Base-by-base conservation (phyloP, 2,113 vertebrate genomes). In the Gobiocypris rarus region DNA sequence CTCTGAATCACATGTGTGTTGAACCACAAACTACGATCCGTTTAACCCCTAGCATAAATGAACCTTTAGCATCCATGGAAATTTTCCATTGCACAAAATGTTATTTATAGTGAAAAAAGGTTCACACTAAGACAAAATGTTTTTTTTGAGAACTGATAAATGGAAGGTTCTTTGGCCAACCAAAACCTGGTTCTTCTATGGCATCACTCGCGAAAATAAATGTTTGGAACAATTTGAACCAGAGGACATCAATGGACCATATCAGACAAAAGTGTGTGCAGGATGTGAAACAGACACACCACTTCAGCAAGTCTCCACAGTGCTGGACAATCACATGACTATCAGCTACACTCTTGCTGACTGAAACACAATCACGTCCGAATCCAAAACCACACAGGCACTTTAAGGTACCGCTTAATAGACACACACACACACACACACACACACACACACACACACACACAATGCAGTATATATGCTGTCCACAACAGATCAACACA, bases 221-320 rank as follows among this genome's bases (percentile, higher is more conserved):
- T 17, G 19, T 54, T 54, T 54, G 52, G 52, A 54, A 19, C 52
- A 22, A 54, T 54, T 22, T 54, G 38, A 61, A 45, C 58, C 56
- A 58, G 15, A 77, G 61, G 34, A 10, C 61, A 67, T 69, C 58
- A 22, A 59, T 22, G 9, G 28, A 58, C 4, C 26, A 0, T 45
- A 43, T 67, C 61, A 58, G 59, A 28, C 54, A 41, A 67, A 75
- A 19, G 65, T 54, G 80, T 76, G 80, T 65, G 50, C 38, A 9
- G 75, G 80, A 86, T 71, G 80, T n/a, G 43, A 75, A 77, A 38
- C 85, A 86, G 73, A 83, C 13, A 5, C 79, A 31, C 24, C 80
- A 76, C 80, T 86, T 74, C 24, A 80, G 26, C 67, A 81, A 84
- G 81, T 83, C 73, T 61, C 41, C 41, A 26, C 56, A 69, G 59